Conservation (phyloP, 1,140 invertebrate species). For the Cylas formicarius region DNA sequence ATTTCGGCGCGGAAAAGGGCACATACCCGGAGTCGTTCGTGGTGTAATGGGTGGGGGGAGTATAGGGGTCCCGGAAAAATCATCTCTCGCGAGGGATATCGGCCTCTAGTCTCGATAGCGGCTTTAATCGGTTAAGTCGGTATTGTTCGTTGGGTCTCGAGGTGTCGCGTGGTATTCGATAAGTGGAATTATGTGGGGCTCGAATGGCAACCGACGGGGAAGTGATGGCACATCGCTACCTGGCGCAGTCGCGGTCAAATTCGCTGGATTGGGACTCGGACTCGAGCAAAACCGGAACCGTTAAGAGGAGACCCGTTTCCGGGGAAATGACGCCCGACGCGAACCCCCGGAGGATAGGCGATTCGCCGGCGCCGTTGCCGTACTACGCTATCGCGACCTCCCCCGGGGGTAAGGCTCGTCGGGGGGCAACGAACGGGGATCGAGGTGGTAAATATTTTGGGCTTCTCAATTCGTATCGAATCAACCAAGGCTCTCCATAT, state of each 20-base stretch:
- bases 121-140: not conserved
- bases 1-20: slow-evolving; percentile 19
- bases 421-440: too few species aligned
- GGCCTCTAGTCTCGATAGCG: not conserved
- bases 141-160: not conserved
- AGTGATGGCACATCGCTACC: not conserved
- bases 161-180: not conserved
- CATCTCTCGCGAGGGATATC: not conserved
- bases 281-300: slow-evolving; percentile 58
- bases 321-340: too few species aligned
- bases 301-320: slow-evolving; percentile 54
- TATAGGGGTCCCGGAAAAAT: too few species aligned
- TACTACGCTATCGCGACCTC: too few species aligned
- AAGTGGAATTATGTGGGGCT: not conserved
- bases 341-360: too few species aligned
- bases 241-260: slow-evolving; percentile 26
- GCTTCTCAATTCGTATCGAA: too few species aligned
- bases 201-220: not conserved
- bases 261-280: slow-evolving; percentile 60
- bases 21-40: not conserved
- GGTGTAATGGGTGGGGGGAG: not conserved
- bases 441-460: too few species aligned
- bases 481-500: too few species aligned
- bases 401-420: too few species aligned
- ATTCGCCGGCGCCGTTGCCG: too few species aligned